A percentile compares a stretch with the other conserved stretches of the same genome.
Conservation (phyloP, 2,797 vertebrate species). For the Phalanger gymnotis region DNA sequence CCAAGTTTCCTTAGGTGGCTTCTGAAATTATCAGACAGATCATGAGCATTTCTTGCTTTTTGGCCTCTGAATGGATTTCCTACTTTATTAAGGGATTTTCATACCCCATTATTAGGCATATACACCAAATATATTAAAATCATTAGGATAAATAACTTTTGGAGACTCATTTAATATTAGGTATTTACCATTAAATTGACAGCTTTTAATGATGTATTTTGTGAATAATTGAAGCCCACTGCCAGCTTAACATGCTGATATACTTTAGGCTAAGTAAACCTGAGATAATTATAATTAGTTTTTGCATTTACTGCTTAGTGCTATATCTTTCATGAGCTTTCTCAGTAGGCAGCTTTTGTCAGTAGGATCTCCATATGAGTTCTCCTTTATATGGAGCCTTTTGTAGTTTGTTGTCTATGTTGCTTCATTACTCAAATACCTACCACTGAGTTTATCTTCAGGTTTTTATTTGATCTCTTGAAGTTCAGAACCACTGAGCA, state of each 20-base stretch:
- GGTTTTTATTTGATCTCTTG: slow-evolving; percentile 26
- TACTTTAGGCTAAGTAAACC: not conserved
- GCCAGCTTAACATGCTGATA: not conserved
- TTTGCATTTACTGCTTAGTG: not conserved
- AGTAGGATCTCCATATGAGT: not conserved
- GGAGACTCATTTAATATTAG: not conserved
- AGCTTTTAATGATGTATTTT: slow-evolving; percentile 20
- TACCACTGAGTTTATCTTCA: slow-evolving; percentile 17
- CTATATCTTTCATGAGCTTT: not conserved
- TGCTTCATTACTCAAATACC: slow-evolving; percentile 18
- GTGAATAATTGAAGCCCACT: not conserved
- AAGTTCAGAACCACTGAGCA: slow-evolving; percentile 48
- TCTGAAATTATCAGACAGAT: not conserved
- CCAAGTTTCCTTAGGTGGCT: not conserved
- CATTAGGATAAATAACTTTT: not conserved
- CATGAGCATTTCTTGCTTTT: not conserved
- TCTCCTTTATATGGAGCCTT: not conserved
- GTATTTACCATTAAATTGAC: slow-evolving; percentile 1
- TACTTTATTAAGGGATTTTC: not conserved
- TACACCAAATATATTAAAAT: not conserved
- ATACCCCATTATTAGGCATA: not conserved
- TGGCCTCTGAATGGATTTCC: not conserved
- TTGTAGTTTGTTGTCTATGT: not conserved
- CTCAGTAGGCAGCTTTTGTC: not conserved
- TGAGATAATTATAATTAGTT: not conserved